A percentile compares a stretch with the other conserved stretches of the same genome.
These are phyloP conservation scores for Nycticebus coucang DNA, from an alignment of 2,113 vertebrate genomes.

Conservation along the genomic window DNA sequence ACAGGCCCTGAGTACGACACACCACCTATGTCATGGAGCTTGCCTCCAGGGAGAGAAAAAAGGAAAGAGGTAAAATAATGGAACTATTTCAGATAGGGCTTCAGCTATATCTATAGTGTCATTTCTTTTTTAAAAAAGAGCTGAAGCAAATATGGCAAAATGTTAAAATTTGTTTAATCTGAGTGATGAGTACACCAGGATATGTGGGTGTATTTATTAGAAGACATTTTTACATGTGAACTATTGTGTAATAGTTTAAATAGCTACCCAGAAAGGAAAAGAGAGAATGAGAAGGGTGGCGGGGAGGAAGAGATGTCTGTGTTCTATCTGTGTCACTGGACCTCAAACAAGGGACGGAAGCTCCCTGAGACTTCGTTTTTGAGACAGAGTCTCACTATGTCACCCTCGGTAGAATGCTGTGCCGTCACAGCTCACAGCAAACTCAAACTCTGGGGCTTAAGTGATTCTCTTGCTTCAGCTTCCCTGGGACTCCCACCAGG, in stretches of 20 bases:
- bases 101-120: not conserved
- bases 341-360: not conserved
- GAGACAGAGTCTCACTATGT: too few relatives aligned
- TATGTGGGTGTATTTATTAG: not conserved
- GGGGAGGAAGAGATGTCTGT: not conserved
- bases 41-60: not conserved
- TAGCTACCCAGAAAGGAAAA: not conserved
- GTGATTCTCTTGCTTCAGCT: too few relatives aligned
- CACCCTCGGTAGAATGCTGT: too few relatives aligned
- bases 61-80: not conserved
- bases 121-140: not conserved
- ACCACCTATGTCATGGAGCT: not conserved
- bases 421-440: too few relatives aligned
- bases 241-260: not conserved
- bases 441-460: too few relatives aligned
- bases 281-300: not conserved
- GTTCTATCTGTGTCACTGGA: not conserved
- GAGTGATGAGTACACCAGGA: not conserved
- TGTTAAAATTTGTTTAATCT: not conserved
- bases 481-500: too few relatives aligned
- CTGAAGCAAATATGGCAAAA: constrained; percentile 4
- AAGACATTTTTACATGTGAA: not conserved
- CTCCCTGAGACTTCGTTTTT: not conserved
- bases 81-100: not conserved
- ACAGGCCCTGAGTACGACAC: not conserved